Evolutionary conservation across 2,113 vertebrate genomes (phyloP).

Genomic region (Cebus imitator): DNA sequence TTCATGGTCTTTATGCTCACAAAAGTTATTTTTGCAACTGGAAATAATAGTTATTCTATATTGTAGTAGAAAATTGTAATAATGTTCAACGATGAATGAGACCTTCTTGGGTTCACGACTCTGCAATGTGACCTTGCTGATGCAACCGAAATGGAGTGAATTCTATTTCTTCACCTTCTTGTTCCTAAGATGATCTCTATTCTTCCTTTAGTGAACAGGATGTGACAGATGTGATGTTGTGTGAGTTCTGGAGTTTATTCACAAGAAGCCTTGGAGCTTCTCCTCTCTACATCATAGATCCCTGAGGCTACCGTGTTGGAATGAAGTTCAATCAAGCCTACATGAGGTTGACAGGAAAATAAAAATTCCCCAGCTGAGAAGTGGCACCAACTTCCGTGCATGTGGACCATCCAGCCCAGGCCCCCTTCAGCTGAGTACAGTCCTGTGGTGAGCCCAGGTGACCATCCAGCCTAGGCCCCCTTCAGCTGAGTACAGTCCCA

Average conservation of each 20-base stretch:
- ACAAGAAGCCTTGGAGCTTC: background rate
- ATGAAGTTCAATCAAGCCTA: background rate
- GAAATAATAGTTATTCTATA: background rate
- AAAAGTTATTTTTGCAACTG: background rate
- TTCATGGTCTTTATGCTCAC: background rate
- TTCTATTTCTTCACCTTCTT: background rate
- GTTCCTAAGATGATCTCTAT: background rate
- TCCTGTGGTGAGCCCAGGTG: too few relatives aligned
- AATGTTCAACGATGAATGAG: background rate
- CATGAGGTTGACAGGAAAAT: background rate
- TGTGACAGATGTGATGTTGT: too few relatives aligned
- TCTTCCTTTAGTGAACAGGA: background rate
- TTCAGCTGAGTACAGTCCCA: background rate
- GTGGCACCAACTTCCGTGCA: too few relatives aligned
- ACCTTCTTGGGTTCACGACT: background rate
- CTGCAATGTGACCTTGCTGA: background rate
- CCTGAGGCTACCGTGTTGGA: rapidly evolving
- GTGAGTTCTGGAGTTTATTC: background rate
- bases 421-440: too few relatives aligned
- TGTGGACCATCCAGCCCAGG: too few relatives aligned
- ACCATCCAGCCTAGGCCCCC: background rate
- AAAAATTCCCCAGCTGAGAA: background rate
- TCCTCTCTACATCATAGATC: background rate
- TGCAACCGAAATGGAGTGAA: rapidly evolving
- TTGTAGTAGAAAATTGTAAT: background rate